Evolutionary conservation across 2,113 vertebrate genomes (phyloP).

Genomic region (Caracal caracal): DNA sequence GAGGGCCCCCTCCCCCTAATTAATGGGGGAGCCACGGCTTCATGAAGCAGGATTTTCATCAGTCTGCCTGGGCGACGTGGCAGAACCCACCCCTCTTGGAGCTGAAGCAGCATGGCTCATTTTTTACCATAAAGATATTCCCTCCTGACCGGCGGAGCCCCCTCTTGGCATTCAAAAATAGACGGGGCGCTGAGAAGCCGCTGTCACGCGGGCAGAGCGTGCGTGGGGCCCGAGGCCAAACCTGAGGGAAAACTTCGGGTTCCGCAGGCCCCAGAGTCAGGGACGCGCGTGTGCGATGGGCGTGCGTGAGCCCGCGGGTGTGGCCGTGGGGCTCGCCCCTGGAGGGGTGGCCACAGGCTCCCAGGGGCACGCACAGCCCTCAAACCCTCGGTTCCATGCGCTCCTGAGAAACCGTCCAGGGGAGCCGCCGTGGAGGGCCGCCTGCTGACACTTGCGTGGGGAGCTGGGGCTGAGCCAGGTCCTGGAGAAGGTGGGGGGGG

Average conservation of each 20-base stretch:
- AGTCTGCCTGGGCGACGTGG: neutral
- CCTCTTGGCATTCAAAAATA: neutral
- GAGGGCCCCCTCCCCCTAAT: constrained; percentile 80
- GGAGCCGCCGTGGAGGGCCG: rapidly evolving
- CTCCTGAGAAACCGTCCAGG: rapidly evolving
- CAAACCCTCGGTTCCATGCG: rapidly evolving
- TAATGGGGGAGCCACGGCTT: constrained; percentile 80
- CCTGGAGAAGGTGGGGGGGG: rapidly evolving
- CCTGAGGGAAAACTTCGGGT: neutral
- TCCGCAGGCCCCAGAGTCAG: neutral
- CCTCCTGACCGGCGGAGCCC: neutral
- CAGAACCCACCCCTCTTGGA: constrained; percentile 28
- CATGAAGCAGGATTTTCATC: constrained; percentile 78
- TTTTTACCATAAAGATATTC: constrained; percentile 73
- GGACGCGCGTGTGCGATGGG: rapidly evolving
- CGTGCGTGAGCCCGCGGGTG: rapidly evolving
- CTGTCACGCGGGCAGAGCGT: rapidly evolving
- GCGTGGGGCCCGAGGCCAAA: neutral
- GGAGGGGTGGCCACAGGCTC: rapidly evolving
- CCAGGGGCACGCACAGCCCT: neutral
- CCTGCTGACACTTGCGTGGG: rapidly evolving
- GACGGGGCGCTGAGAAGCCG: neutral
- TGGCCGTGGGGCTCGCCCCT: rapidly evolving
- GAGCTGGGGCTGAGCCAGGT: neutral
- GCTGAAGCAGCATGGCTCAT: constrained; percentile 36